Evolutionary conservation across 2,113 vertebrate species (phyloP).

Genomic region (Otolemur garnettii): DNA sequence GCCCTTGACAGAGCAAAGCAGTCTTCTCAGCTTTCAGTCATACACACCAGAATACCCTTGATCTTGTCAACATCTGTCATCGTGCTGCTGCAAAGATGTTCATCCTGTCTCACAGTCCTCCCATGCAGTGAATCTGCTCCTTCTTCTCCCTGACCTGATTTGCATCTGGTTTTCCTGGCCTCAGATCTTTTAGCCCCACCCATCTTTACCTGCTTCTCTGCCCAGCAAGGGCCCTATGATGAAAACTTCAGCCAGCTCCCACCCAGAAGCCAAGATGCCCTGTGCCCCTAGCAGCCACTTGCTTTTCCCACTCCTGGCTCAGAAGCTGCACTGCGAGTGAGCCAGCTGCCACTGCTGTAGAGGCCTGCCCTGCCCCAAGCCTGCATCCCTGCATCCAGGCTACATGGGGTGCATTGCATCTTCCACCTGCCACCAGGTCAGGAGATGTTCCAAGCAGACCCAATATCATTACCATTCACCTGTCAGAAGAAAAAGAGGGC

Average conservation of each 20-base stretch:
- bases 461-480: background rate
- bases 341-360: background rate
- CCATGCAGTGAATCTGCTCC: background rate
- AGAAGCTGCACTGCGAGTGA: rapidly evolving
- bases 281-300: background rate
- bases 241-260: background rate
- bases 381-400: background rate
- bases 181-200: background rate
- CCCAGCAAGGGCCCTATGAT: background rate
- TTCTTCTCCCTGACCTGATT: background rate
- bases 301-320: background rate
- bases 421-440: background rate
- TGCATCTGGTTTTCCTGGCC: background rate
- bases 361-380: background rate
- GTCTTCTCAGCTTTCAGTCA: background rate
- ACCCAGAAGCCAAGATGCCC: background rate
- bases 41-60: background rate
- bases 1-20: too few species aligned
- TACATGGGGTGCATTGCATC: background rate
- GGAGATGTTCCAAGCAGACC: background rate
- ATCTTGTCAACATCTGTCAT: background rate
- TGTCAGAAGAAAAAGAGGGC: background rate
- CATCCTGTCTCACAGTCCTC: too few species aligned
- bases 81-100: background rate
- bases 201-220: background rate